These are phyloP conservation scores for Rhizomys pruinosus DNA, from an alignment of 2,113 vertebrate species.

Conservation along the genomic window DNA sequence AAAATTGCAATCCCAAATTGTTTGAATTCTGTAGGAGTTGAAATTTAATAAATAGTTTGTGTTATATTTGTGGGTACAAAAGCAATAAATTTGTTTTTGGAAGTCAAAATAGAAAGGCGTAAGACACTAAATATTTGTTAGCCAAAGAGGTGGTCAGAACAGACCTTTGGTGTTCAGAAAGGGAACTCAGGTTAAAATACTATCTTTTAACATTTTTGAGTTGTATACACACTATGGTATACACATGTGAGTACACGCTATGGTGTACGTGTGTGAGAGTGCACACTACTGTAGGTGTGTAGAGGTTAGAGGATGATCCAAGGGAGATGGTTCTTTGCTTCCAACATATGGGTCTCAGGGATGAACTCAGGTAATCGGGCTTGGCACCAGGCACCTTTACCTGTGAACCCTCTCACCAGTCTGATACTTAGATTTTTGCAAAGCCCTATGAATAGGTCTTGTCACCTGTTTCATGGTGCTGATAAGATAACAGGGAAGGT, in stretches of 20 bases:
- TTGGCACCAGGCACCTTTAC: no score
- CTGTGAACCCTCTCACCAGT: no score
- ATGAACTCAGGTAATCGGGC: no score
- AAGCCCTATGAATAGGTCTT: neutral
- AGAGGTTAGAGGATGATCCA: no score
- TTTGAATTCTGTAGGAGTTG: neutral
- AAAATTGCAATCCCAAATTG: neutral
- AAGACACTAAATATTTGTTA: neutral
- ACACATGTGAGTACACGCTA: no score
- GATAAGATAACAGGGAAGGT: neutral
- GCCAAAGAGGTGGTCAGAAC: neutral
- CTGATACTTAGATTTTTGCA: neutral
- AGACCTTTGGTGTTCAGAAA: neutral
- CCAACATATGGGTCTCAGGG: no score
- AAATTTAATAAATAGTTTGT: conserved; percentile 17
- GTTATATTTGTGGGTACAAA: neutral
- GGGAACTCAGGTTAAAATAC: no score
- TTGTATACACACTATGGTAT: no score
- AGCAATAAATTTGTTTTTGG: neutral
- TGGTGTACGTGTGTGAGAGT: neutral
- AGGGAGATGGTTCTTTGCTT: no score
- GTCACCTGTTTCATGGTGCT: no score
- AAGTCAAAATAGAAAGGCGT: neutral
- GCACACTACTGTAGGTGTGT: no score
- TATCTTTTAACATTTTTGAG: no score